Conservation (phyloP, 1,140 invertebrate species). For the Drosophila serrata region DNA sequence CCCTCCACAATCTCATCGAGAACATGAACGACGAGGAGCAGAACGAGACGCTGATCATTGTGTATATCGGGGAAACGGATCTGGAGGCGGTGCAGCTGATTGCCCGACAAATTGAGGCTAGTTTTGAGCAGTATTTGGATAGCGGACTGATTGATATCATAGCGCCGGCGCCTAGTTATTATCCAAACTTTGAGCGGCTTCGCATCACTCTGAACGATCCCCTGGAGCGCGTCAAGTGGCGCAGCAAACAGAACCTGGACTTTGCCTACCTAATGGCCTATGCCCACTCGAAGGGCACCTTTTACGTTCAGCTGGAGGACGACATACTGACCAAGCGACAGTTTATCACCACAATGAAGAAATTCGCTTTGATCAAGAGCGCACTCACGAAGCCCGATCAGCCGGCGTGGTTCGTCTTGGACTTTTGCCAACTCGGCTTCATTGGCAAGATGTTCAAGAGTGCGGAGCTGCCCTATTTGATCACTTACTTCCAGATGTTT, state of each 20-base stretch:
- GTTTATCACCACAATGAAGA: conserved; percentile 95
- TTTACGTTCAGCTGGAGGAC: conserved; percentile 97
- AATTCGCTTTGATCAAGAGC: conserved; percentile 93
- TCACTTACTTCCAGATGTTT: conserved; percentile 95
- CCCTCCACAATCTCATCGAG: conserved; percentile 94
- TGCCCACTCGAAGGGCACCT: conserved; percentile 92
- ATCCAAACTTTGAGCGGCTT: conserved; percentile 94
- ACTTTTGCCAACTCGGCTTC: conserved; percentile 97
- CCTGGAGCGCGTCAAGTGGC: conserved; percentile 95
- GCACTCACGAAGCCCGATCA: conserved; percentile 88
- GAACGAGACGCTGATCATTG: conserved; percentile 93
- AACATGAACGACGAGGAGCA: conserved; percentile 92
- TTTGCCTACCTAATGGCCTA: conserved; percentile 99
- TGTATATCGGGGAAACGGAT: conserved; percentile 95
- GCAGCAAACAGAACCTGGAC: conserved; percentile 98
- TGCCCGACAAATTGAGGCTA: conserved; percentile 91
- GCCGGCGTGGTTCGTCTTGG: conserved; percentile 94
- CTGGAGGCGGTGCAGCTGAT: conserved; percentile 90
- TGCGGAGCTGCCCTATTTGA: conserved; percentile 93
- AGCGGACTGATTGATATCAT: conserved; percentile 95
- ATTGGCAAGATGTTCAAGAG: conserved; percentile 98
- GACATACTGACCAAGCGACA: conserved; percentile 96
- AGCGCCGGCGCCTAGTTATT: conserved; percentile 93
- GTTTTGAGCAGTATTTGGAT: conserved; percentile 92
- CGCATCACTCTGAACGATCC: conserved; percentile 94